Evolutionary conservation across 2,797 vertebrate species (phyloP).

Genomic region (Pseudochirops cupreus): DNA sequence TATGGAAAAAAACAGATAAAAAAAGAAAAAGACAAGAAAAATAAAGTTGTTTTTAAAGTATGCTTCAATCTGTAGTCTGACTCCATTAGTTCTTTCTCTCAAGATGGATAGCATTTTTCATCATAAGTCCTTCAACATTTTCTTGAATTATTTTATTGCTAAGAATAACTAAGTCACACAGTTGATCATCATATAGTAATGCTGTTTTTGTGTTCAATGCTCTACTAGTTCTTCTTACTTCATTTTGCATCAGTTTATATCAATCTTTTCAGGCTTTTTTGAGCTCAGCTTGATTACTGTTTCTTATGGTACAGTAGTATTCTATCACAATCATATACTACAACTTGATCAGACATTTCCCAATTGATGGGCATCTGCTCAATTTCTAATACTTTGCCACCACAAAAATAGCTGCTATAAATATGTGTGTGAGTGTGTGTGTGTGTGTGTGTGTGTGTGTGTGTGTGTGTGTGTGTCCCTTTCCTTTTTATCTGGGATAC

Average conservation of each 20-base stretch:
- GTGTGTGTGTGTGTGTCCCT: too few species aligned
- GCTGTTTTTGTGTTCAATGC: neutral
- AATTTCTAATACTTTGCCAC: neutral
- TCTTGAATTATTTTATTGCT: neutral
- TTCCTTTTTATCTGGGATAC: neutral
- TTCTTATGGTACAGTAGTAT: neutral
- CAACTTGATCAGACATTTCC: neutral
- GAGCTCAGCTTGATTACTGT: neutral
- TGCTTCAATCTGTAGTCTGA: neutral
- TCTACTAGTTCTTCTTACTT: neutral
- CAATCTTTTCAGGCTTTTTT: neutral
- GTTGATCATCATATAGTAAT: neutral
- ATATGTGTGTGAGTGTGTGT: neutral
- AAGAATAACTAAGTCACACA: neutral
- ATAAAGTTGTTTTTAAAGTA: neutral
- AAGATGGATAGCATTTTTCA: neutral
- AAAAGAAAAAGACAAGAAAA: neutral
- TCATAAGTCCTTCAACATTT: neutral
- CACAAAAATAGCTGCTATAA: neutral
- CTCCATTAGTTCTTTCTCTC: neutral
- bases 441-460: too few species aligned
- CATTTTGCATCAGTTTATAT: neutral
- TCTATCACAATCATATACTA: neutral
- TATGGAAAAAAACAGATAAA: neutral
- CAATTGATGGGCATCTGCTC: neutral